phyloP scores from a whole-genome alignment of 2,113 vertebrate genomes.

The Misgurnus anguillicaudatus region DNA sequence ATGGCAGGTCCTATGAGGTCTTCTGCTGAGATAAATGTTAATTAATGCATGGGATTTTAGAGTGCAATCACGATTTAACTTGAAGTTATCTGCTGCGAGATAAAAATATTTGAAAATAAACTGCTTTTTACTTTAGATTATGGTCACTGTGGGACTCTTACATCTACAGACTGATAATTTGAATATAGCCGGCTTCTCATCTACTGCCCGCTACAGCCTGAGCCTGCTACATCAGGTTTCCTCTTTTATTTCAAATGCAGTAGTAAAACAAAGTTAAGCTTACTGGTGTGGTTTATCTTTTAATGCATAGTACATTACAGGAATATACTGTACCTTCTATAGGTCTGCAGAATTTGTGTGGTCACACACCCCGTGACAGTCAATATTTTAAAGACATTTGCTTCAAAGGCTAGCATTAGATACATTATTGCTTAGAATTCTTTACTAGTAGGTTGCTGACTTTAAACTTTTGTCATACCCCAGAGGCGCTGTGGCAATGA shows the following conservation, averaged over 20 bases:
- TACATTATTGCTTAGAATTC: too few relatives aligned
- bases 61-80: slow-evolving; percentile 31
- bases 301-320: too few relatives aligned
- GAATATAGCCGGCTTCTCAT: slow-evolving; percentile 15
- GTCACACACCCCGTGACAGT: too few relatives aligned
- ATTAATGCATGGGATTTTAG: slow-evolving; percentile 30
- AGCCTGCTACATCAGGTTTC: background rate
- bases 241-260: background rate
- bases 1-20: slow-evolving; percentile 37
- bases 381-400: too few relatives aligned
- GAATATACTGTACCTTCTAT: too few relatives aligned
- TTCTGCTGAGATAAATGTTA: slow-evolving; percentile 35
- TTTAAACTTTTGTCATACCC: too few relatives aligned
- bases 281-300: too few relatives aligned
- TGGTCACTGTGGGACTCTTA: slow-evolving; percentile 24
- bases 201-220: background rate
- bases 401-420: too few relatives aligned
- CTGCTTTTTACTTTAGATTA: slow-evolving; percentile 18
- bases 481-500: too few relatives aligned
- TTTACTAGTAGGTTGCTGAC: too few relatives aligned
- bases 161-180: slow-evolving; percentile 17
- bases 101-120: slow-evolving; percentile 6
- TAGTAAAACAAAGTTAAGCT: background rate
- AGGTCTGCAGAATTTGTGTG: too few relatives aligned
- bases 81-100: background rate